Evolutionary conservation across 2,113 vertebrate genomes (phyloP).

Genomic region (Sapayoa aenigma): DNA sequence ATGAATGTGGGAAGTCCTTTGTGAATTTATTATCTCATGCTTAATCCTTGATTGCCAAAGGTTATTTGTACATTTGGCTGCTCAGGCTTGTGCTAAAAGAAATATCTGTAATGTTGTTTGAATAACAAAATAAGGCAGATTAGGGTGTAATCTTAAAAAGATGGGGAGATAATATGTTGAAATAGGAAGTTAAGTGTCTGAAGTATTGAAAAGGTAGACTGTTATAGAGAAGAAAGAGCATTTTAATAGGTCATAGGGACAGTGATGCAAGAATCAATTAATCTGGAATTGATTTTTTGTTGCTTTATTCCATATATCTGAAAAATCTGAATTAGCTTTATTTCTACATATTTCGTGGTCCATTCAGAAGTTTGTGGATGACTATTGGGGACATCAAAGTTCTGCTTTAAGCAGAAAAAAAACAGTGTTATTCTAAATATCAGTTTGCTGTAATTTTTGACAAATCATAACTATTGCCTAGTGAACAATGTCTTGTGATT

Average conservation of each 20-base stretch:
- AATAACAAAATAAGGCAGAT: not conserved
- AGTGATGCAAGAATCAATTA: not conserved
- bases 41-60: not conserved
- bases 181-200: not conserved
- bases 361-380: not conserved
- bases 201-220: not conserved
- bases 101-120: not conserved
- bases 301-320: not conserved
- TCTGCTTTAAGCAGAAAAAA: not conserved
- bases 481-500: not conserved
- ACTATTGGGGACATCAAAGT: not conserved
- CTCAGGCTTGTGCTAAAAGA: not conserved
- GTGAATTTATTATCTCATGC: not conserved
- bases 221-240: not conserved
- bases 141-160: not conserved
- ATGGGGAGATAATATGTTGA: not conserved
- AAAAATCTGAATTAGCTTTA: not conserved
- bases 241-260: not conserved
- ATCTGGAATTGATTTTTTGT: not conserved
- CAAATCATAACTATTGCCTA: not conserved
- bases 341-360: not conserved
- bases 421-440: not conserved
- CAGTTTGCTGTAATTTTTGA: not conserved
- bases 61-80: not conserved
- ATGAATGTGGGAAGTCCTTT: not conserved